Evolutionary conservation across 2,113 vertebrate species (phyloP).

Genomic region (Nothoprocta pentlandii): DNA sequence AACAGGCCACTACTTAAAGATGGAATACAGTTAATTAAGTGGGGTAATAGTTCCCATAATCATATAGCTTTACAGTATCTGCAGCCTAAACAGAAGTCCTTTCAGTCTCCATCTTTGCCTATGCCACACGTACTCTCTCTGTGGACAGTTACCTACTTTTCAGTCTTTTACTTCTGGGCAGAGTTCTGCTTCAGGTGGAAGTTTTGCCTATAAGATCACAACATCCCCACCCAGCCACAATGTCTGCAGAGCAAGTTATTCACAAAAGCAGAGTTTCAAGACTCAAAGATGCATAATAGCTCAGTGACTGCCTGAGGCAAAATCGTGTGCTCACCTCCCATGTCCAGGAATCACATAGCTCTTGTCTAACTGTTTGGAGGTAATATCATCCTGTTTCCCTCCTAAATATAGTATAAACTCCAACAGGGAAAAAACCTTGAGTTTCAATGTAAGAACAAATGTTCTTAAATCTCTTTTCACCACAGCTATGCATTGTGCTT

Average conservation of each 20-base stretch:
- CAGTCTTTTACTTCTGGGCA: neutral
- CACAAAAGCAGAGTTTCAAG: rapidly evolving
- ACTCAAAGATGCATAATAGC: neutral
- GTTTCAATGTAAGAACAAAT: neutral
- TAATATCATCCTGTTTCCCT: neutral
- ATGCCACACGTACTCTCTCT: neutral
- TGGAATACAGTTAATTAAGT: neutral
- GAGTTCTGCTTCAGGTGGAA: neutral
- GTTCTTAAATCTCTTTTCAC: constrained; percentile 23
- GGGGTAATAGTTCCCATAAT: neutral
- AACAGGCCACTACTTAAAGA: neutral
- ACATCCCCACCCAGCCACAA: neutral
- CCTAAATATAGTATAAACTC: neutral
- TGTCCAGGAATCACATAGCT: neutral
- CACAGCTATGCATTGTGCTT: neutral
- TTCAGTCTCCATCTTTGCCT: neutral
- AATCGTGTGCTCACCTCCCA: neutral
- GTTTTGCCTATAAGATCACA: neutral
- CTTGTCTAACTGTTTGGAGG: neutral
- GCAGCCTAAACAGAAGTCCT: neutral
- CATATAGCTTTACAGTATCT: neutral
- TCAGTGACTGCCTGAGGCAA: neutral
- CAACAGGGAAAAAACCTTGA: constrained; percentile 7
- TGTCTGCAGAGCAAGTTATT: neutral
- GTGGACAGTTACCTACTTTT: neutral